Conservation (phyloP, 2,888 invertebrate genomes). For the Poecilobothrus nobilitatus region DNA sequence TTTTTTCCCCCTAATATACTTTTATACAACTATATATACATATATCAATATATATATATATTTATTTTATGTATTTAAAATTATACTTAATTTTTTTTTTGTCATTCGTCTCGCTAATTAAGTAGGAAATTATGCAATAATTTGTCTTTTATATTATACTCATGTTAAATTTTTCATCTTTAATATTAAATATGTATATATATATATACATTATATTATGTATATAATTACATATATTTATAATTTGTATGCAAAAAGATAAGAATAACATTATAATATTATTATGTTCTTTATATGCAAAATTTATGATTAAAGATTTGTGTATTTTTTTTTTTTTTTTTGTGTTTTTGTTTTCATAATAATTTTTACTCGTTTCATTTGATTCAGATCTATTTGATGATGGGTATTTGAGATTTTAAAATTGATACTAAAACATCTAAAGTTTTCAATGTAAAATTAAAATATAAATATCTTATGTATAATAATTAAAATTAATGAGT, state of each 20-base stretch:
- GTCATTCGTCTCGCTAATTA: conserved; percentile 1
- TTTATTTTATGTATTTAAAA: not conserved
- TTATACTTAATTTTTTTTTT: not conserved
- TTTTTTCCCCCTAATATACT: not conserved
- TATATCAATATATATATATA: not conserved
- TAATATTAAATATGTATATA: not conserved
- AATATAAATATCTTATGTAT: too few relatives aligned
- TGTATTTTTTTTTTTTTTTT: too few relatives aligned
- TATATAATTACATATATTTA: not conserved
- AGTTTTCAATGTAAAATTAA: too few relatives aligned
- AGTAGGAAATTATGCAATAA: conserved; percentile 4
- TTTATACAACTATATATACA: not conserved
- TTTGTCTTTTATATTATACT: not conserved
- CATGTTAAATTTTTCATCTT: not conserved
- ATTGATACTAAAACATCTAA: too few relatives aligned
- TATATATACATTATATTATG: not conserved
- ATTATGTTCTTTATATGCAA: not conserved
- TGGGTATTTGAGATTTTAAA: too few relatives aligned
- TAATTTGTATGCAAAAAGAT: not conserved
- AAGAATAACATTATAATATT: not conserved
- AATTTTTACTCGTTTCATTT: too few relatives aligned
- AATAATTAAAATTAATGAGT: too few relatives aligned
- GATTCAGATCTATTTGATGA: too few relatives aligned
- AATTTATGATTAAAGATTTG: not conserved
- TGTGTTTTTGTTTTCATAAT: too few relatives aligned